A percentile compares a stretch with the other conserved stretches of the same genome.
Conservation (phyloP, 2,888 invertebrate species). For the Dryomyza anilis region DNA sequence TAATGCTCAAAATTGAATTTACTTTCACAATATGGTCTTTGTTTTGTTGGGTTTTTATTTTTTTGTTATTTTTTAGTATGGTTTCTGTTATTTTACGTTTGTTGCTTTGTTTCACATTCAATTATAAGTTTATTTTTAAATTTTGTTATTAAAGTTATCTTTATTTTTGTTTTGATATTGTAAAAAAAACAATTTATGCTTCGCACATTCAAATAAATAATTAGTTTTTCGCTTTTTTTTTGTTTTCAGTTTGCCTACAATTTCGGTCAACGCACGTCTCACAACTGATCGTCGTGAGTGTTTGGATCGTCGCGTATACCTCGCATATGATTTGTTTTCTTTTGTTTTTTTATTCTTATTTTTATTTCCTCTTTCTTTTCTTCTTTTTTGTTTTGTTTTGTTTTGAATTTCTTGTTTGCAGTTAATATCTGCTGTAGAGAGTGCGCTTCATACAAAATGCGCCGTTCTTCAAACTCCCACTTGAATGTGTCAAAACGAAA, state of each 20-base stretch:
- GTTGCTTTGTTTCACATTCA: background rate
- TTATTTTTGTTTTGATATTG: constrained; percentile 9
- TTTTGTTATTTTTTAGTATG: too few species aligned
- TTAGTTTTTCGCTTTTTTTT: background rate
- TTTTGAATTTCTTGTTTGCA: too few species aligned
- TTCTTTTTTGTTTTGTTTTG: too few species aligned
- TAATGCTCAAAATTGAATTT: too few species aligned
- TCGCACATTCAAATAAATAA: background rate
- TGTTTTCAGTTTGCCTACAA: constrained; percentile 32
- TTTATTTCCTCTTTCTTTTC: too few species aligned
- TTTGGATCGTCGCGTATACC: background rate
- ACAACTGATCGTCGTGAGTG: constrained; percentile 43
- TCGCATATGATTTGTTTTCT: background rate
- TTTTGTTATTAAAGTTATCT: constrained; percentile 20
- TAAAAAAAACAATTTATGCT: constrained; percentile 1
- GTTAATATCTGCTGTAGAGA: too few species aligned
- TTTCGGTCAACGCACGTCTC: constrained; percentile 51
- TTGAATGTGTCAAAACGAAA: background rate
- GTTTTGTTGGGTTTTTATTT: too few species aligned
- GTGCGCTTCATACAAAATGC: background rate
- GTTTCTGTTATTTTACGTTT: too few species aligned
- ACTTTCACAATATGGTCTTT: too few species aligned
- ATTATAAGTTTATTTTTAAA: too few species aligned
- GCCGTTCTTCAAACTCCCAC: background rate
- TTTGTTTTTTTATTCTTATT: background rate